Conservation (phyloP, 2,113 vertebrate genomes). For the Pristiophorus japonicus region DNA sequence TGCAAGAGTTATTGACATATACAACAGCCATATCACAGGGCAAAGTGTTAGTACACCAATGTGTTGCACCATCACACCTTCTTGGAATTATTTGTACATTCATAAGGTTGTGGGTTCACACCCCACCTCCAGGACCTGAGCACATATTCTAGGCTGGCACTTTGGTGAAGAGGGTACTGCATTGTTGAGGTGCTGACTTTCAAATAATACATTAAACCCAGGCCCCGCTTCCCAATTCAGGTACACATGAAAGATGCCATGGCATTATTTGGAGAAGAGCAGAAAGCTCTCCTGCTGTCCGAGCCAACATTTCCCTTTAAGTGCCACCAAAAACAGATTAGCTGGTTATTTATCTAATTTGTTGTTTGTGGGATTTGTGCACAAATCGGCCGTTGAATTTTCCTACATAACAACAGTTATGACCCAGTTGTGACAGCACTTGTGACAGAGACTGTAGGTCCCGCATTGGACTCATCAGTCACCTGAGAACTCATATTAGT, state of each 20-base stretch:
- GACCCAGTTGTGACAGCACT: no score
- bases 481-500: no score
- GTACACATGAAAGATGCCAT: not conserved
- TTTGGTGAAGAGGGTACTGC: not conserved
- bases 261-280: not conserved
- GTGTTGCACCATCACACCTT: no score
- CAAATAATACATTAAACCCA: not conserved
- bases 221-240: not conserved
- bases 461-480: no score
- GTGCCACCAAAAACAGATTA: not conserved
- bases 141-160: no score
- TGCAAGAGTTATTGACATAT: not conserved
- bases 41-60: no score
- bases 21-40: no score
- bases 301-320: not conserved
- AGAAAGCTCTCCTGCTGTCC: not conserved
- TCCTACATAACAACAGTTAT: not conserved
- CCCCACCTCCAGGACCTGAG: no score
- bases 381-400: not conserved
- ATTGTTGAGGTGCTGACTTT: not conserved
- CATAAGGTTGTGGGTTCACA: no score
- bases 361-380: not conserved
- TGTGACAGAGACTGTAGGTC: no score
- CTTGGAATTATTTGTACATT: no score
- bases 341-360: not conserved